Percentiles rank a stretch among this genome's conserved stretches.
Evolutionary conservation across 2,113 vertebrate genomes (phyloP).

Genomic region (Chaetorhynchus papuensis): DNA sequence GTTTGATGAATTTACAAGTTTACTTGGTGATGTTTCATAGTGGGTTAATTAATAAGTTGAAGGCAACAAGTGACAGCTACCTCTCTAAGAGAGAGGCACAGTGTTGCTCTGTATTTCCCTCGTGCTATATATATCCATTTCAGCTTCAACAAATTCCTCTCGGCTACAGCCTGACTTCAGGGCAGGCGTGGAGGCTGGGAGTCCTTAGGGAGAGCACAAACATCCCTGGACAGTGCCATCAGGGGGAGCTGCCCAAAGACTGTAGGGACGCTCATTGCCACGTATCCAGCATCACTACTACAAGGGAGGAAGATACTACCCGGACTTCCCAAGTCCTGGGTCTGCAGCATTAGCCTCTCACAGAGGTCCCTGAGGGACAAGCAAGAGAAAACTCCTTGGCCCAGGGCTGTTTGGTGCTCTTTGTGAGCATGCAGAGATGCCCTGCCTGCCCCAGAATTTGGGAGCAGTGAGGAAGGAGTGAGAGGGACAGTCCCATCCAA

Average conservation of each 20-base stretch:
- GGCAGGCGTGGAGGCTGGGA: not conserved
- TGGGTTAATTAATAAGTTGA: not conserved
- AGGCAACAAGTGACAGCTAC: not conserved
- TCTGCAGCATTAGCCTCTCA: not conserved
- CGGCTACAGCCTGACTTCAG: rapidly evolving
- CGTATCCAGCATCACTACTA: not conserved
- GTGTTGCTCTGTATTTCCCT: not conserved
- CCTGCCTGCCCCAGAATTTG: not conserved
- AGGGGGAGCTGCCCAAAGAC: not conserved
- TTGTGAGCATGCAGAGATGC: not conserved
- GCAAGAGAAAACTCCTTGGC: not conserved
- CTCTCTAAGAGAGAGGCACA: not conserved
- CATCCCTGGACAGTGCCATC: not conserved
- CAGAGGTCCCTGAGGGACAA: not conserved
- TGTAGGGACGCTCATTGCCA: not conserved
- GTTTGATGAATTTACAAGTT: not conserved
- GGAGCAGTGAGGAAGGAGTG: not conserved
- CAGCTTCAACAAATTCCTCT: not conserved
- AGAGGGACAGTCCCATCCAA: not conserved
- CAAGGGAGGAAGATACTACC: not conserved
- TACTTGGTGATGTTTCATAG: not conserved
- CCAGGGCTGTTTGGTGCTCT: rapidly evolving
- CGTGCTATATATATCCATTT: not conserved
- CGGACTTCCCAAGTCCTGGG: not conserved
- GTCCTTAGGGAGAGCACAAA: not conserved